Percentiles rank a stretch among this genome's conserved stretches.
phyloP scores from a whole-genome alignment of 2,888 invertebrate genomes.

The Sphaerophoria rueppellii region DNA sequence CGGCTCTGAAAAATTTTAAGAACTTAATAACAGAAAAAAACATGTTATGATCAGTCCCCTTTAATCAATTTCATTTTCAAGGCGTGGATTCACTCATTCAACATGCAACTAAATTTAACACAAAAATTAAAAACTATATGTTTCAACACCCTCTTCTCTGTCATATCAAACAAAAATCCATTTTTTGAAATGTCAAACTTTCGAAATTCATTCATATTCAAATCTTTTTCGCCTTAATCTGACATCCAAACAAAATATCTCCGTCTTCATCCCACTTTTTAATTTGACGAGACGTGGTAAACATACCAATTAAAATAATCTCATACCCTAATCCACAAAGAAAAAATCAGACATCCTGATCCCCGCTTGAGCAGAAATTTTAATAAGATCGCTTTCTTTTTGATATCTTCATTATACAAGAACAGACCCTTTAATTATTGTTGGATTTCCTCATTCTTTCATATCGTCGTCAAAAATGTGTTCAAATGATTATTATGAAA shows the following conservation, averaged over 20 bases:
- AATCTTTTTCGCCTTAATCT: neutral
- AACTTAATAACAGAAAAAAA: too few relatives aligned
- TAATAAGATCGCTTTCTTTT: neutral
- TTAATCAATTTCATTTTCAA: too few relatives aligned
- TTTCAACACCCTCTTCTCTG: too few relatives aligned
- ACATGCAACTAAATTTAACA: too few relatives aligned
- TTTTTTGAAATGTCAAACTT: neutral
- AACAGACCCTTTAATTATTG: slow-evolving; percentile 47
- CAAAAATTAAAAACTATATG: too few relatives aligned
- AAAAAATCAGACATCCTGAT: slow-evolving; percentile 18
- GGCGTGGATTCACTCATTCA: too few relatives aligned
- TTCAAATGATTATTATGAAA: slow-evolving; percentile 46
- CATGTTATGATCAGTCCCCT: too few relatives aligned
- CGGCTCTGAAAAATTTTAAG: too few relatives aligned
- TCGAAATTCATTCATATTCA: neutral
- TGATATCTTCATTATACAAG: neutral
- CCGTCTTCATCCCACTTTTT: slow-evolving; percentile 20
- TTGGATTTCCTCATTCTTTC: slow-evolving; percentile 66
- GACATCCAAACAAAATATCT: slow-evolving; percentile 18
- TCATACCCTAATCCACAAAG: slow-evolving; percentile 15
- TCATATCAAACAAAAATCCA: too few relatives aligned
- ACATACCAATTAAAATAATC: slow-evolving; percentile 37
- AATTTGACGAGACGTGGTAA: slow-evolving; percentile 20
- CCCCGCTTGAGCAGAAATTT: slow-evolving; percentile 11
- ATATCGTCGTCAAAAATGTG: slow-evolving; percentile 32